These are phyloP conservation scores for Schlechtendalia chinensis DNA, from an alignment of 1,140 invertebrate genomes.

Conservation along the genomic window DNA sequence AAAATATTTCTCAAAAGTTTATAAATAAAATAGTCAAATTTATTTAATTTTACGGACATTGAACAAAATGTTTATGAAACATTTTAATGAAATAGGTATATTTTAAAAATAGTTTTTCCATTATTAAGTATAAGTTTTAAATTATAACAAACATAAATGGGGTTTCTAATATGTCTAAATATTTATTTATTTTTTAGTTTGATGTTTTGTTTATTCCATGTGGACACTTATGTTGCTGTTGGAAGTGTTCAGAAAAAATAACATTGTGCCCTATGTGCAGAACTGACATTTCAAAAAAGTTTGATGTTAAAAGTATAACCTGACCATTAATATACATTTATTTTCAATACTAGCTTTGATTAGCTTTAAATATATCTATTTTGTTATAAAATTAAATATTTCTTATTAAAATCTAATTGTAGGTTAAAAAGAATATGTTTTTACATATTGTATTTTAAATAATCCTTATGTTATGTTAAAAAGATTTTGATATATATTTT, in stretches of 20 bases:
- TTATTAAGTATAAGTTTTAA: no score
- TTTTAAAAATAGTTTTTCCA: no score
- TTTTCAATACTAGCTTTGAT: not conserved
- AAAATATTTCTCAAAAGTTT: no score
- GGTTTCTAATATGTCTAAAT: no score
- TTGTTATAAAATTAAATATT: not conserved
- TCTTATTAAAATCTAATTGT: not conserved
- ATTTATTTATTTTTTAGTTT: constrained; percentile 22
- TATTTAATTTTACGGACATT: no score
- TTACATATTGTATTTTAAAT: not conserved
- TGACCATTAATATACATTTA: not conserved
- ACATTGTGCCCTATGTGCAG: constrained; percentile 35
- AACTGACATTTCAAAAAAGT: constrained; percentile 14
- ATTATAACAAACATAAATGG: no score
- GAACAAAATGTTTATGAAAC: no score
- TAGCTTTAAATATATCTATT: not conserved
- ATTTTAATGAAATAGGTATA: no score
- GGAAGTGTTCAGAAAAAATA: constrained; percentile 38
- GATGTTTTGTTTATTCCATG: constrained; percentile 39
- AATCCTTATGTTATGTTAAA: not conserved
- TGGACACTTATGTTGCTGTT: constrained; percentile 43
- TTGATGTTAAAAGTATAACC: constrained; percentile 23
- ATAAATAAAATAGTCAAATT: no score
- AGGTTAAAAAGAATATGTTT: not conserved
- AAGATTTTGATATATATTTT: not conserved